Conservation (phyloP, 1,140 invertebrate species). For the Berghia stephanieae region DNA sequence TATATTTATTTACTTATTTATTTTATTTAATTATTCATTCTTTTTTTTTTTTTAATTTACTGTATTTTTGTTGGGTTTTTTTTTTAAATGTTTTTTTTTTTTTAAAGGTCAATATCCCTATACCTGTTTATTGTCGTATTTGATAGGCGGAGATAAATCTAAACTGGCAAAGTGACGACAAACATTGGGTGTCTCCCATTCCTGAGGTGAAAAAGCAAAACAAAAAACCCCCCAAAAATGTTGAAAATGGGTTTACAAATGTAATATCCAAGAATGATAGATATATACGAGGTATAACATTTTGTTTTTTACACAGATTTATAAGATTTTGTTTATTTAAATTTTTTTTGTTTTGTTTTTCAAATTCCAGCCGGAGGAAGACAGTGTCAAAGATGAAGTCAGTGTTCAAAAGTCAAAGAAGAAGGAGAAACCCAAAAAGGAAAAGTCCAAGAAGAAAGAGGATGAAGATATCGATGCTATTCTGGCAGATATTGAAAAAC, state of each 20-base stretch:
- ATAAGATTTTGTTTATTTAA: neutral
- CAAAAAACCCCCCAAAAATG: too few species aligned
- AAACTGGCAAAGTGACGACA: too few species aligned
- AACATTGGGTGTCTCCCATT: too few species aligned
- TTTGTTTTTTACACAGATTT: neutral
- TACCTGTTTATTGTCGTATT: too few species aligned
- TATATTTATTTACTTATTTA: neutral
- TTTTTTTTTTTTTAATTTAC: neutral
- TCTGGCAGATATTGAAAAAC: conserved; percentile 70
- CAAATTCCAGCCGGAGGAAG: conserved; percentile 32
- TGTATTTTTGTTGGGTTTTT: conserved; percentile 3
- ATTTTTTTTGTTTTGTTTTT: conserved; percentile 23
- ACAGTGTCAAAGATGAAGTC: conserved; percentile 23
- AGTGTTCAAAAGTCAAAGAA: conserved; percentile 44
- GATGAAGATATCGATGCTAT: conserved; percentile 87
- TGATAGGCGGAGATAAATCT: too few species aligned
- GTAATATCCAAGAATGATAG: too few species aligned
- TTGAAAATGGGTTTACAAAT: neutral
- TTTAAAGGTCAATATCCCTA: too few species aligned
- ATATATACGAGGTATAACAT: neutral
- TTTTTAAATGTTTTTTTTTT: too few species aligned
- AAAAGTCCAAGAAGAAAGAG: conserved; percentile 73
- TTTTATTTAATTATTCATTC: neutral
- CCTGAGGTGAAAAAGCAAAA: too few species aligned
- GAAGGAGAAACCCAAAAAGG: conserved; percentile 51